Conservation (phyloP, 2,888 invertebrate species). For the Macrostomum cliftonense region DNA sequence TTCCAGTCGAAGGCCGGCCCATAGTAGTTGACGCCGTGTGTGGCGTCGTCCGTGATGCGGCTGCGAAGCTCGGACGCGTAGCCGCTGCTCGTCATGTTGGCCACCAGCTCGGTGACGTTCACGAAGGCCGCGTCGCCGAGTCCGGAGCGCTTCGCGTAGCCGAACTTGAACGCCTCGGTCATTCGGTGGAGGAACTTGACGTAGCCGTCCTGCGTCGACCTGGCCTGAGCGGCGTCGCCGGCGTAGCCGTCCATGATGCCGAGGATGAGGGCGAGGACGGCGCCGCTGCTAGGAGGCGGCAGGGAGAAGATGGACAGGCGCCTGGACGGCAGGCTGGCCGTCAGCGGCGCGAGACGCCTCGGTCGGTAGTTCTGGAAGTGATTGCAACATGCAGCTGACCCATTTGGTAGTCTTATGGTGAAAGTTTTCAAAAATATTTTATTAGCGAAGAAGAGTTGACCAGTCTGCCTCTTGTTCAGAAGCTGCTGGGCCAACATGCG, state of each 20-base stretch:
- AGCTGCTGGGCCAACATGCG: no score
- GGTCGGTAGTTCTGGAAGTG: no score
- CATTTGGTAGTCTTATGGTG: no score
- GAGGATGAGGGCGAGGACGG: slow-evolving; percentile 23
- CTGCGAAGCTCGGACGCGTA: slow-evolving; percentile 20
- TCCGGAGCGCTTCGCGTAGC: slow-evolving; percentile 58
- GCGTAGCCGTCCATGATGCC: slow-evolving; percentile 22
- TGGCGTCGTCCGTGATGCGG: slow-evolving; percentile 23
- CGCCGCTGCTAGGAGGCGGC: slow-evolving; percentile 22
- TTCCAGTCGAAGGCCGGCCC: slow-evolving; percentile 13
- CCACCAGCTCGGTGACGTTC: slow-evolving; percentile 16
- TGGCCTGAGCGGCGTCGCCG: no score
- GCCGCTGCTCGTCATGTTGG: slow-evolving; percentile 19
- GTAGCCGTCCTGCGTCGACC: no score
- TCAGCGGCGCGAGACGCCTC: no score
- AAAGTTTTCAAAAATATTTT: no score
- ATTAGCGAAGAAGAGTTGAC: no score
- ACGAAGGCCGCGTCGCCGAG: slow-evolving; percentile 48
- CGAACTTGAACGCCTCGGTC: slow-evolving; percentile 66
- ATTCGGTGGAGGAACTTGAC: slow-evolving; percentile 53
- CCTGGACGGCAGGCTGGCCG: no score
- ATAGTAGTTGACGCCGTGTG: slow-evolving; percentile 23
- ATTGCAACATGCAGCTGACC: no score
- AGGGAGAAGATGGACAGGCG: slow-evolving; percentile 14
- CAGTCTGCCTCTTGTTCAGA: no score